phyloP scores from a whole-genome alignment of 2,888 invertebrate species.

The Dicyrtomina minuta region DNA sequence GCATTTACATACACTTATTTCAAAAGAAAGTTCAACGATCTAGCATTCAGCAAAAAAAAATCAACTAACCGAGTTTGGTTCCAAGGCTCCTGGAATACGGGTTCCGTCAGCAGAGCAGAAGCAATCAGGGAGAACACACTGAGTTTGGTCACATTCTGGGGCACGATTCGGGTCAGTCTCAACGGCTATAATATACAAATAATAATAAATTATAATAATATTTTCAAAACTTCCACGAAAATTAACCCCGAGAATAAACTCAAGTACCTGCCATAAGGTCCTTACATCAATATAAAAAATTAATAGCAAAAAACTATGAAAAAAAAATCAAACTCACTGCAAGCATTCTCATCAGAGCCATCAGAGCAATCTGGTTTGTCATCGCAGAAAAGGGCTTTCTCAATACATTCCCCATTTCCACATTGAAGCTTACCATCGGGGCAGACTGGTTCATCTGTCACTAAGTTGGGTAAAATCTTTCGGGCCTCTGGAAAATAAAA shows the following conservation, averaged over 20 bases:
- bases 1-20: too few species aligned
- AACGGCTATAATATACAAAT: constrained; percentile 38
- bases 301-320: not conserved
- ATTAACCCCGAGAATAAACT: too few species aligned
- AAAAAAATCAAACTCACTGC: constrained; percentile 84
- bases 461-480: constrained; percentile 81
- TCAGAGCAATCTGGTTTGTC: constrained; percentile 90
- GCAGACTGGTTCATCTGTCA: constrained; percentile 90
- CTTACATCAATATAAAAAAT: too few species aligned
- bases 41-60: not conserved
- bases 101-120: constrained; percentile 94
- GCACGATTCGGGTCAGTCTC: constrained; percentile 80
- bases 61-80: constrained; percentile 44
- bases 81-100: constrained; percentile 72
- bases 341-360: constrained; percentile 92
- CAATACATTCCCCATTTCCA: constrained; percentile 88
- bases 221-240: too few species aligned
- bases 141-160: constrained; percentile 81
- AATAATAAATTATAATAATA: not conserved
- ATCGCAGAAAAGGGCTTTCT: constrained; percentile 89
- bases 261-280: too few species aligned
- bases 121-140: constrained; percentile 86
- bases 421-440: constrained; percentile 87
- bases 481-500: constrained; percentile 73
- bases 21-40: too few species aligned